Percentiles rank a stretch among this genome's conserved stretches.
Evolutionary conservation across 2,797 vertebrate genomes (phyloP).

Genomic region (Pogonophryne albipinna): DNA sequence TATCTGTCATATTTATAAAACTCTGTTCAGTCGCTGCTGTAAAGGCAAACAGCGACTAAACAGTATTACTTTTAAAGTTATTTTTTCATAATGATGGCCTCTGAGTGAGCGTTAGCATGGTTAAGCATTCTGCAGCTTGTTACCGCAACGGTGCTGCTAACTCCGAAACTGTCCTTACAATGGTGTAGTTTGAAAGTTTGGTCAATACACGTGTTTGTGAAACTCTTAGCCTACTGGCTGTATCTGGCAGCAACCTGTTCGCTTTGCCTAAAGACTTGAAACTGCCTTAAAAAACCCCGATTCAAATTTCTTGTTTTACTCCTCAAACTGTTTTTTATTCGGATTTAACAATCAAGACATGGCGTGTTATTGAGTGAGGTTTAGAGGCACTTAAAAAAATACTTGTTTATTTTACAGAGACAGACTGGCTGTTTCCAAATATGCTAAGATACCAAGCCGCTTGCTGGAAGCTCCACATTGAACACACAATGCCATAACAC

Average conservation of each 20-base stretch:
- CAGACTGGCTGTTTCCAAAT: background rate
- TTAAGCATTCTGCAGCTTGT: too few species aligned
- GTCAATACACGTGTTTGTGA: background rate
- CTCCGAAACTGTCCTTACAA: too few species aligned
- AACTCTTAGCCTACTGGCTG: background rate
- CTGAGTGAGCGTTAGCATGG: too few species aligned
- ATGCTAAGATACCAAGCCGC: background rate
- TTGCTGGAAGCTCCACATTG: background rate
- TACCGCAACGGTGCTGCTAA: too few species aligned
- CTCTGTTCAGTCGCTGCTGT: too few species aligned
- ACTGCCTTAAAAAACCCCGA: background rate
- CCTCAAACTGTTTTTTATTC: background rate
- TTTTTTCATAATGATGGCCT: too few species aligned
- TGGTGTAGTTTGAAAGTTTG: background rate
- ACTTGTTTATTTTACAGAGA: background rate
- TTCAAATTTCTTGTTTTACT: background rate
- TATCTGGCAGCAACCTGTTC: background rate
- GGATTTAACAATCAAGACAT: background rate
- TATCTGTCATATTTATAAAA: too few species aligned
- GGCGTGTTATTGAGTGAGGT: background rate
- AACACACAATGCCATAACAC: background rate
- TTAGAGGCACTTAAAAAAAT: background rate
- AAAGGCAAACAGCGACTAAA: too few species aligned
- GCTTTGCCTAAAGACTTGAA: conserved; percentile 8
- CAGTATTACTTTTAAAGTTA: too few species aligned